Evolutionary conservation across 2,888 invertebrate species (phyloP).

Genomic region (Lepidochitona cinerea): DNA sequence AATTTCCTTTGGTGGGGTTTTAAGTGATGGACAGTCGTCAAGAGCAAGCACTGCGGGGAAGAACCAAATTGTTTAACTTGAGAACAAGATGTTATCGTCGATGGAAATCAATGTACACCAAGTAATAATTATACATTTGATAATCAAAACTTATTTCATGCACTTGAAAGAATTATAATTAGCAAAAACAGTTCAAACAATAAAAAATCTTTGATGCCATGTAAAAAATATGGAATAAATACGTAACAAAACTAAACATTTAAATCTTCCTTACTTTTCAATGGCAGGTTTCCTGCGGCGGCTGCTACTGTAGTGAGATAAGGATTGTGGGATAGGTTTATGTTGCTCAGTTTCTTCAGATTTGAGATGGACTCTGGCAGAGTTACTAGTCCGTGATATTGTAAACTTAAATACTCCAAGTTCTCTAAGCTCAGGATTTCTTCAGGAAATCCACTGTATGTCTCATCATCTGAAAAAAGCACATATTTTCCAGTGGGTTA

Average conservation of each 20-base stretch:
- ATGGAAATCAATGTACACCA: too few relatives aligned
- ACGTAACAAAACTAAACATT: too few relatives aligned
- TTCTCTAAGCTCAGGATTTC: slow-evolving; percentile 48
- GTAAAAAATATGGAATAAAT: too few relatives aligned
- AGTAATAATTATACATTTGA: too few relatives aligned
- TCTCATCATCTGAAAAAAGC: slow-evolving; percentile 55
- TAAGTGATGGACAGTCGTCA: slow-evolving; percentile 58
- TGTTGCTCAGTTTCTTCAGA: slow-evolving; percentile 41
- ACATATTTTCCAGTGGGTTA: too few relatives aligned
- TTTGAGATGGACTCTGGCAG: slow-evolving; percentile 56
- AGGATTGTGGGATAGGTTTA: slow-evolving; percentile 56
- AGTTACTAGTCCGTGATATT: slow-evolving; percentile 56
- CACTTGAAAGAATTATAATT: too few relatives aligned
- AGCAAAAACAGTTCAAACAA: too few relatives aligned
- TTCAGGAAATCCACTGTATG: slow-evolving; percentile 52
- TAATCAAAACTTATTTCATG: too few relatives aligned
- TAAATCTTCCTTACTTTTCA: slow-evolving; percentile 57
- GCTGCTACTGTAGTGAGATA: slow-evolving; percentile 54
- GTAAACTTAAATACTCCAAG: slow-evolving; percentile 51
- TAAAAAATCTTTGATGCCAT: too few relatives aligned
- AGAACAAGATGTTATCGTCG: too few relatives aligned
- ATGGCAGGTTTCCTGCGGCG: slow-evolving; percentile 44
- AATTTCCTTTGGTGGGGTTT: slow-evolving; percentile 69
- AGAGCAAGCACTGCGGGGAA: slow-evolving; percentile 49
- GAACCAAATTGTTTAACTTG: too few relatives aligned